Percentiles rank a stretch among this genome's conserved stretches.
Evolutionary conservation across 2,113 vertebrate species (phyloP).

Genomic region (Aix galericulata): DNA sequence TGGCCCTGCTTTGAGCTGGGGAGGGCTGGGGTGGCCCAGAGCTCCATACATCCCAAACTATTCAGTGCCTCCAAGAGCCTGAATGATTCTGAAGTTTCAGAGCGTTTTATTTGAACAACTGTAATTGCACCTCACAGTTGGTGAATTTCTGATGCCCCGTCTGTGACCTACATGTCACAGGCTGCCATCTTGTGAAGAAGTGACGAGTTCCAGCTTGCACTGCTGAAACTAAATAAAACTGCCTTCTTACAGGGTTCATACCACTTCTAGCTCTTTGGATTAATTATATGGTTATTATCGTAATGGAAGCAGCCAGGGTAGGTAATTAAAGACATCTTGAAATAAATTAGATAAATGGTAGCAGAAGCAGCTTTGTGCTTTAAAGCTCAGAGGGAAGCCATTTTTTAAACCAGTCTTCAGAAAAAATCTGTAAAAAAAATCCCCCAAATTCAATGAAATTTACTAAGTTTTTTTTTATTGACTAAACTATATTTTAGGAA

Average conservation of each 20-base stretch:
- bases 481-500: not conserved
- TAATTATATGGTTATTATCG: conserved; percentile 32
- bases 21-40: not conserved
- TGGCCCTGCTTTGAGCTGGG: not conserved
- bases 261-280: not conserved
- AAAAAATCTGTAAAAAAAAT: not conserved
- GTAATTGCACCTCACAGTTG: not conserved
- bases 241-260: not conserved
- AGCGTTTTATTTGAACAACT: not conserved
- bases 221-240: not conserved
- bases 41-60: not conserved
- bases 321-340: conserved; percentile 50
- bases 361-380: not conserved
- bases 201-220: not conserved
- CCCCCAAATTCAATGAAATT: not conserved
- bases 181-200: not conserved
- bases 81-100: not conserved
- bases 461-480: not conserved
- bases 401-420: not conserved
- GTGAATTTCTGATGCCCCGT: not conserved
- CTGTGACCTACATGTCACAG: not conserved
- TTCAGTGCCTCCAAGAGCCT: not conserved
- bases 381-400: not conserved
- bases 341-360: conserved; percentile 36
- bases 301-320: conserved; percentile 11